Conservation (phyloP, 1,140 invertebrate species). For the Leptoteleia sp. region DNA sequence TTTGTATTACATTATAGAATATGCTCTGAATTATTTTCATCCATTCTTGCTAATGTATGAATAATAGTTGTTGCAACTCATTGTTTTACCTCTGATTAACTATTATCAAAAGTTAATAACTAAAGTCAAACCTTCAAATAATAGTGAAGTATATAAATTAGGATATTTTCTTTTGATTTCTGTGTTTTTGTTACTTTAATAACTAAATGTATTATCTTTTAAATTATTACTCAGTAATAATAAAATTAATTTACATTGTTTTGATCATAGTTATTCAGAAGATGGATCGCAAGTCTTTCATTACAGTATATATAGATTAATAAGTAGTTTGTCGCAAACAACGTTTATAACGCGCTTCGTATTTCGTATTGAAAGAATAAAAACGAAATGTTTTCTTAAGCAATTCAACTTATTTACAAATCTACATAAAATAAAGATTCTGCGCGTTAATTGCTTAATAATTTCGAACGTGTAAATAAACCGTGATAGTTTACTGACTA, state of each 20-base stretch:
- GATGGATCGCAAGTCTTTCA: neutral
- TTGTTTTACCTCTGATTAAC: slow-evolving; percentile 3
- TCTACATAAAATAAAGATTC: slow-evolving; percentile 16
- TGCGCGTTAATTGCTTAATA: slow-evolving; percentile 28
- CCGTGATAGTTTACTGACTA: too few species aligned
- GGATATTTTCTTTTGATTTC: neutral
- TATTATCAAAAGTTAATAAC: slow-evolving; percentile 13
- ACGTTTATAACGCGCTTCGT: slow-evolving; percentile 37
- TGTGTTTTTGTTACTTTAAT: too few species aligned
- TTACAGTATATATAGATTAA: slow-evolving; percentile 48
- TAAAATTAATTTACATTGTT: neutral
- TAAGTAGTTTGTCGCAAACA: slow-evolving; percentile 44
- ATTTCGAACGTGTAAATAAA: neutral
- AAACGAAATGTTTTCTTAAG: neutral
- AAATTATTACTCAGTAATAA: neutral
- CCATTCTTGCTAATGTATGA: slow-evolving; percentile 41
- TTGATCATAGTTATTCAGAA: slow-evolving; percentile 8
- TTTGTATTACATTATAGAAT: slow-evolving; percentile 52
- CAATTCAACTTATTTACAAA: slow-evolving; percentile 38
- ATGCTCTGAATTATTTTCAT: slow-evolving; percentile 39
- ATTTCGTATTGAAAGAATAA: slow-evolving; percentile 9
- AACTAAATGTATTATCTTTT: too few species aligned
- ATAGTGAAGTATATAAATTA: neutral
- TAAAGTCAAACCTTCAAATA: too few species aligned
- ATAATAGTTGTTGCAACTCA: slow-evolving; percentile 28